Evolutionary conservation across 2,888 invertebrate genomes (phyloP).

Genomic region (Catotricha subobsoleta): DNA sequence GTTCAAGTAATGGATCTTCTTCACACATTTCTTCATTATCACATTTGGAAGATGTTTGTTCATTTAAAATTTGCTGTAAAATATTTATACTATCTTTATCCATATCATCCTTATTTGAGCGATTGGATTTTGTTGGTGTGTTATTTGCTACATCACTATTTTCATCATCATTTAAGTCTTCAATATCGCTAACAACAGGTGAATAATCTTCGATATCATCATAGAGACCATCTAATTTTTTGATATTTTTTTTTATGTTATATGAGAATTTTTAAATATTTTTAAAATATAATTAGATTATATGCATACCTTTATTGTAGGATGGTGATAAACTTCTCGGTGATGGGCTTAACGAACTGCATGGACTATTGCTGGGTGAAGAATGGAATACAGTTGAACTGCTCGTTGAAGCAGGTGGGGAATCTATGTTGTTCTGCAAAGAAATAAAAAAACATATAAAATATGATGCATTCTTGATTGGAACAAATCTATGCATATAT

Average conservation of each 20-base stretch:
- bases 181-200: constrained; percentile 28
- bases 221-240: neutral
- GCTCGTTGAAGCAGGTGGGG: constrained; percentile 22
- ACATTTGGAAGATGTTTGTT: neutral
- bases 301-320: too few relatives aligned
- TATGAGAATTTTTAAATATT: too few relatives aligned
- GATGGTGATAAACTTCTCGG: constrained; percentile 7
- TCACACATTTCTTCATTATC: neutral
- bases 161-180: constrained; percentile 17
- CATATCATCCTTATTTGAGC: constrained; percentile 1
- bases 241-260: too few relatives aligned
- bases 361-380: constrained; percentile 19
- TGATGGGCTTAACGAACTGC: constrained; percentile 27
- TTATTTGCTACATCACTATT: too few relatives aligned
- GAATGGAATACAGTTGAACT: neutral
- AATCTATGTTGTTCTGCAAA: constrained; percentile 20
- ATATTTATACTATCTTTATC: constrained; percentile 1
- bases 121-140: constrained; percentile 8
- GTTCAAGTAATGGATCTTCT: neutral
- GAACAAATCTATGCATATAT: neutral
- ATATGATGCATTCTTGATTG: neutral
- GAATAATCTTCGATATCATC: constrained; percentile 20
- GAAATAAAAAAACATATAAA: too few relatives aligned
- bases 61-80: neutral
- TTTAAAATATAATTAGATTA: too few relatives aligned